Base-by-base conservation (phyloP, 2,113 vertebrate species). In the Phylloscopus trochiloides region DNA sequence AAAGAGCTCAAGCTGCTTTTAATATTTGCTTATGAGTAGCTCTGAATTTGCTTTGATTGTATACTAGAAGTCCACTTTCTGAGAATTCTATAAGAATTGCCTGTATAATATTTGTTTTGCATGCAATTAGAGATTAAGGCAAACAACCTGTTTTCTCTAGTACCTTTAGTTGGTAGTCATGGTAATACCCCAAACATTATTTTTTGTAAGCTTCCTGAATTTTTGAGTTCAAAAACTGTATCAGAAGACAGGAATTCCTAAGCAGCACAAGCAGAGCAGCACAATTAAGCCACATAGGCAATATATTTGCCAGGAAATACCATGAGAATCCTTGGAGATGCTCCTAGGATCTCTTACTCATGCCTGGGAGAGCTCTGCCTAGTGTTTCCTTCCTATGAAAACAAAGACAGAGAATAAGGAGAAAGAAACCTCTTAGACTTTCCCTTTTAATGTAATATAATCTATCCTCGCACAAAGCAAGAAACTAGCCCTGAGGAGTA, bases 321-420 rank as follows among this genome's bases (percentile, higher is more conserved):
- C 87, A 88, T 47, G 93, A 94, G 89, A 97, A 96, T 97, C 94
- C 86, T 94, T 79, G 57, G 70, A 91, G 82, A 92, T 78, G 29
- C 19, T 95, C 83, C 92, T 83, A 58, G 47, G 83, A 90, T 71
- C 68, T 95, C 95, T 80, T 62, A 74, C 48, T 86, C 75, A 68
- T 80, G 45, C 42, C 26, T 74, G n/a, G 75, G 91, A 94, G 45
- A 94, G 81, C 63, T 42, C 36, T 78, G 21, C 43, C 74, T 90
- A 81, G 71, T 18, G 15, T 80, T 92, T 76, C 58, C 15, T 68
- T 67, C 31, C 59, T 52, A 16, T 43, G 21, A 88, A 94, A 96
- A 67, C 25, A 80, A 76, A 96, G 50, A 86, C 54, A 80, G 52
- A 78, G n/a, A 71, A 75, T 29, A 75, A 71, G 31, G 57, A 61